A percentile compares a stretch with the other conserved stretches of the same genome.
Conservation (phyloP, 2,113 vertebrate genomes). For the Casuarius casuarius region DNA sequence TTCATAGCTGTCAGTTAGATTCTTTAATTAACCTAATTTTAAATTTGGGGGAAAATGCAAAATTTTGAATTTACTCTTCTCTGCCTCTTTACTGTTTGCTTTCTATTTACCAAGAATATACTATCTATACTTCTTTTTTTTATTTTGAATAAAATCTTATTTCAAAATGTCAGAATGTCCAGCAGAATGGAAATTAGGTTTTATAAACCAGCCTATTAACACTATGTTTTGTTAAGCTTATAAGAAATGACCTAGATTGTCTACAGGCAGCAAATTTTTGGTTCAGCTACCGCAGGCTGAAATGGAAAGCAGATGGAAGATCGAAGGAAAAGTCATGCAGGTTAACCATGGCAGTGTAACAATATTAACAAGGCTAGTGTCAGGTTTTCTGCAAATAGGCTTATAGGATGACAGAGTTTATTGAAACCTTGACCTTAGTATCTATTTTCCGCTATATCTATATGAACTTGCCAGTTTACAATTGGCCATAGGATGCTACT, state of each 20-base stretch:
- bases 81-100: background rate
- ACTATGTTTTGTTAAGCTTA: background rate
- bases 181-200: background rate
- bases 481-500: background rate
- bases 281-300: background rate
- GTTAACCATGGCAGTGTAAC: slow-evolving; percentile 1
- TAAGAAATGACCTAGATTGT: background rate
- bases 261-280: background rate
- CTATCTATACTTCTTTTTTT: background rate
- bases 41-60: background rate
- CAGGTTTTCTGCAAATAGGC: background rate
- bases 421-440: background rate
- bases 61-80: background rate
- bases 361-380: background rate
- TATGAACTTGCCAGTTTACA: background rate
- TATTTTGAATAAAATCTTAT: background rate
- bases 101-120: background rate
- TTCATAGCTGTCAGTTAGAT: background rate
- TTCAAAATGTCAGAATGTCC: background rate
- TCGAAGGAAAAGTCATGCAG: slow-evolving; percentile 1
- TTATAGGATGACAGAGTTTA: background rate
- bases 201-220: background rate
- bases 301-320: slow-evolving; percentile 34
- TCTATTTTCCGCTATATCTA: background rate
- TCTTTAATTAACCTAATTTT: background rate